Base-by-base conservation (phyloP, 2,888 invertebrate genomes). In the Papilio protenor region DNA sequence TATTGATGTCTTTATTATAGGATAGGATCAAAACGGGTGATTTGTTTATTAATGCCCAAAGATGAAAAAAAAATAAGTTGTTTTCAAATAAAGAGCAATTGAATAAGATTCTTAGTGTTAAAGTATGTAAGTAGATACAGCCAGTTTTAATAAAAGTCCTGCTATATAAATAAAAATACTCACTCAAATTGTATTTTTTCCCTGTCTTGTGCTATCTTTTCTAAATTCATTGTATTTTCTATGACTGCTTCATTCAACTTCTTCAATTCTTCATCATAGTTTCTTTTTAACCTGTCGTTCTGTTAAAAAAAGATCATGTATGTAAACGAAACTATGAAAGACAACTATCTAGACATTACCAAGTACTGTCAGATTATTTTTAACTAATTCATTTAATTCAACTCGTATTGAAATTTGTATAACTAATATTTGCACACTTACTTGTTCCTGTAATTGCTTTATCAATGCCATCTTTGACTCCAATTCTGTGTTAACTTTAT, bases 181-280 rank as follows among this genome's bases (percentile, higher is more conserved):
- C 86, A 94, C 94, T 94, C 94, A 3, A 83, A 57, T 84, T 92
- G 89, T 69, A 94, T 84, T 81, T 89, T 92, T 79, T 90, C 89
- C 18, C 93, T 90, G 78, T 90, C 90, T 16, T 86, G 84, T 11
- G 87, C 91, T 69, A 94, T 92, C 82, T 91, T 91, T 83, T 92
- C 90, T 69, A 94, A 87, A 82, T 92, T 88, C 16, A 79, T 81
- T 5, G 89, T 90, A 81, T 93, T 92, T 81, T 90, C 88, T 80
- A 82, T 85, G 33, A 94, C 91, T 2, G 91, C 92, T 80, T 90
- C 88, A 14, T 89, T 91, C 79, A 94, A 82, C 77, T 88, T 90
- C 61, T 83, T 87, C 11, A 94, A 83, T 83, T 94, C 90, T 75
- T 83, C 84, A 78, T 92, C 90, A 81, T 89, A 92, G 78, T 92